Evolutionary conservation across 2,113 vertebrate species (phyloP), one percentile per base, ranked within the genome.

Genomic region (Zosterops hypoxanthus): DNA sequence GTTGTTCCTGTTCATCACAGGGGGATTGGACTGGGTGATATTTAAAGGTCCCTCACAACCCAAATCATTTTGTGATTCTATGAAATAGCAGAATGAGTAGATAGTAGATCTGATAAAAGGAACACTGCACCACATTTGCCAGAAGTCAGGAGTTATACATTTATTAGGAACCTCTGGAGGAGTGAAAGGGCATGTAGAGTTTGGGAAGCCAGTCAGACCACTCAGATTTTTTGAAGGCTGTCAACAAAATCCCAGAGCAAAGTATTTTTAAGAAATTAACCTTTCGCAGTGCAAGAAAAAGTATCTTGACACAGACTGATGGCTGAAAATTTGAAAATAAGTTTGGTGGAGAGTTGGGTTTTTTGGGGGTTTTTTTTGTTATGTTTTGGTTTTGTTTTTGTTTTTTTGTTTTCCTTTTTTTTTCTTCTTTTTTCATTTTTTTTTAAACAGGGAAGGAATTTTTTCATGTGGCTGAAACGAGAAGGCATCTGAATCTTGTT

Each of bases 331-430:
- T 39, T 86, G 34, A 47, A 78, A 84, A 26, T 14, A 46, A 36
- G 2, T 36, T 33, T 60, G 36, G 24, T 42, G 36, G 29, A 23
- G 4, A 5, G 10, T 39, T 39, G 36, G 36, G 3, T 5, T 12
- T 28, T 28, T 22, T 21, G 36, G 36, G 9, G 36, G 14, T 20
- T 18, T 22, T 41, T 52, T 7, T 39, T 39, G 39, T 7, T 11
- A 34, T 46, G 3, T 3, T 23, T 6, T 7, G 39, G 16, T 19
- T 20, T 18, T 22, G n/a, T 41, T 61, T 6, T 7, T 11, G 36
- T 2, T 2, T 23, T 6, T 9, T 5, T 39, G 5, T 22, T 6
- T 22, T 6, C 14, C 7, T 5, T 19, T n/a, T 39, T 12, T 39
- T 39, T 39, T 39, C 39, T 39, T 39, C 39, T 39, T 39, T 26